These are phyloP conservation scores for Nomada ferruginata DNA, from an alignment of 2,888 invertebrate species.

Conservation along the genomic window DNA sequence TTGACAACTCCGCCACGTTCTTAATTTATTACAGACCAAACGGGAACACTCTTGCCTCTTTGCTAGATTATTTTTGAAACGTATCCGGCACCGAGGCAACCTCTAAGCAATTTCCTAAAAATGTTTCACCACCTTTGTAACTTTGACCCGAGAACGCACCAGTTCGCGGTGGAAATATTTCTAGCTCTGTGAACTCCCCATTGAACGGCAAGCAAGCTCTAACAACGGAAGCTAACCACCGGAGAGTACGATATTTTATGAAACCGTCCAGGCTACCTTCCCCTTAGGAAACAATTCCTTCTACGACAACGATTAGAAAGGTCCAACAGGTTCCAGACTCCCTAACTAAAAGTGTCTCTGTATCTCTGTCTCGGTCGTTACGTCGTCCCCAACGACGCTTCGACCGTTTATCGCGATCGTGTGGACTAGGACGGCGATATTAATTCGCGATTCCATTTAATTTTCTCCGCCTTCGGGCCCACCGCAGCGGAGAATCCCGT, in stretches of 20 bases:
- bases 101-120: too few species aligned
- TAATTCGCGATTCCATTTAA: constrained; percentile 78
- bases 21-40: too few species aligned
- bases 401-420: constrained; percentile 43
- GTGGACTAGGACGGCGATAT: constrained; percentile 63
- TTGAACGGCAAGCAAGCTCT: background rate
- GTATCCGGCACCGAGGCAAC: too few species aligned
- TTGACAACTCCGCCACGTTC: too few species aligned
- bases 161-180: too few species aligned
- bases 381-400: background rate
- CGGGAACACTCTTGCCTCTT: too few species aligned
- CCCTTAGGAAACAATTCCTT: too few species aligned
- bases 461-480: constrained; percentile 65
- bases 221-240: background rate
- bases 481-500: constrained; percentile 76
- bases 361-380: background rate
- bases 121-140: too few species aligned
- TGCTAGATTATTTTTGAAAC: too few species aligned
- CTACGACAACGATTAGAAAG: constrained; percentile 3
- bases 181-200: background rate
- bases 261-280: background rate
- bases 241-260: background rate
- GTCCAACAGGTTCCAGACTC: too few species aligned
- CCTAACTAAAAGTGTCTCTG: too few species aligned
- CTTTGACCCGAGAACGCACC: too few species aligned